Evolutionary conservation across 2,113 vertebrate species (phyloP).

Genomic region (Scytalopus superciliaris): DNA sequence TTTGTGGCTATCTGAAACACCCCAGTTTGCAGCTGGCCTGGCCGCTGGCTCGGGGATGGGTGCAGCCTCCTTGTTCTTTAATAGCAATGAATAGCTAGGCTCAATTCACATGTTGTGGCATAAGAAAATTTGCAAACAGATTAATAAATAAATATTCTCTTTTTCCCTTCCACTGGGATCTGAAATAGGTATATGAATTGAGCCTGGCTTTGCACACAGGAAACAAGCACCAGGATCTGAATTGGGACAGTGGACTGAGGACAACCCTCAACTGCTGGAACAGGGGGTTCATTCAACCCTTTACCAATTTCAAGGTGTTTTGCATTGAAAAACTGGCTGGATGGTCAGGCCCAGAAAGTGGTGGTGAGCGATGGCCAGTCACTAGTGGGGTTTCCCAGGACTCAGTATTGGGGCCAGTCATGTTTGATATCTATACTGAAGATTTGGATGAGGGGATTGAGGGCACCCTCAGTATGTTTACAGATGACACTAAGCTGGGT

Average conservation of each 20-base stretch:
- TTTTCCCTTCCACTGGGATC: not conserved
- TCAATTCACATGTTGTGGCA: not conserved
- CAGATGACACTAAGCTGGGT: not conserved
- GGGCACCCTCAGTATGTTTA: not conserved
- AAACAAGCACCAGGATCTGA: not conserved
- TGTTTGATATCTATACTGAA: not conserved
- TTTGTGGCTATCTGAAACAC: not conserved
- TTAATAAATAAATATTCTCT: not conserved
- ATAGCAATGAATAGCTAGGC: not conserved
- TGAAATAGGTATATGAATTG: not conserved
- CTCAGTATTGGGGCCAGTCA: not conserved
- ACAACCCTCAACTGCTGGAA: not conserved
- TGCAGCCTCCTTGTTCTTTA: not conserved
- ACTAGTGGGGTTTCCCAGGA: not conserved
- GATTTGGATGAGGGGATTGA: not conserved
- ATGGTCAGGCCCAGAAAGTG: not conserved
- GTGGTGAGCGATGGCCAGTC: not conserved
- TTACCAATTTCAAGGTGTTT: not conserved
- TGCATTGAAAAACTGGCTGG: not conserved
- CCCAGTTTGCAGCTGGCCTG: not conserved
- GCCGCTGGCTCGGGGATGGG: not conserved
- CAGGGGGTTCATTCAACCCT: not conserved
- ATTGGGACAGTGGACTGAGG: accelerated
- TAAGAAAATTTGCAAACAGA: not conserved
- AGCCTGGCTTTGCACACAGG: not conserved